Base-by-base conservation (phyloP, 2,113 vertebrate species). In the Etheostoma cragini region DNA sequence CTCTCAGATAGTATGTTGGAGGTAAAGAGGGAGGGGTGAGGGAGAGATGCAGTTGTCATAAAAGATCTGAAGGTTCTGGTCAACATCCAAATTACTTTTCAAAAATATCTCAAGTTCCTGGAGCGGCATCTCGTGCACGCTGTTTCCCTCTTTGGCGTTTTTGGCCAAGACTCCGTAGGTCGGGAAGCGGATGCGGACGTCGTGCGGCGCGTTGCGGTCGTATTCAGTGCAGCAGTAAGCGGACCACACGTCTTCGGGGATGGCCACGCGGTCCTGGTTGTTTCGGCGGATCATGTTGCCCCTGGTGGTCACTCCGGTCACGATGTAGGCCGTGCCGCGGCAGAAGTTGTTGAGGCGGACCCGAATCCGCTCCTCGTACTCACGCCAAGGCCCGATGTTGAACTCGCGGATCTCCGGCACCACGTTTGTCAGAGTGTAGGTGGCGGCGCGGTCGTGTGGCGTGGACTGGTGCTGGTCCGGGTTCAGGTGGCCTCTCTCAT, bases 401-500 rank as follows among this genome's bases (percentile, higher is more conserved):
- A 96, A 96, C 60, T 95, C 94, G 6, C 87, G 88, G 1, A 94
- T 85, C 86, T 93, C 74, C 0, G 93, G 94, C 16, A 95, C 93
- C 62, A 95, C 90, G 1, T 95, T 94, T 70, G 94, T 95, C 58
- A 95, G 76, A 6, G 91, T 92, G 87, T 95, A 95, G 4, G 94
- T 94, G 80, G 94, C 90, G 1, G 94, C 92, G 0, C 94, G 92
- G 90, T 95, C 94, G 8, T 93, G 76, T 0, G 91, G 91, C 10
- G 88, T 89, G n/a, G 91, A 94, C 86, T 95, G 94, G 81, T 95
- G 93, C 88, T 95, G 91, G 71, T 94, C 94, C 0, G 93, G 94
- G 80, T 93, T 95, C 74, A 95, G 81, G 66, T 94, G 94, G 10
- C 87, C 94, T 65, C 93, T 84, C 71, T 94, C 94, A 1, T 94